These are phyloP conservation scores for Eremobia ochroleuca DNA, from an alignment of 2,888 invertebrate genomes.

Conservation along the genomic window DNA sequence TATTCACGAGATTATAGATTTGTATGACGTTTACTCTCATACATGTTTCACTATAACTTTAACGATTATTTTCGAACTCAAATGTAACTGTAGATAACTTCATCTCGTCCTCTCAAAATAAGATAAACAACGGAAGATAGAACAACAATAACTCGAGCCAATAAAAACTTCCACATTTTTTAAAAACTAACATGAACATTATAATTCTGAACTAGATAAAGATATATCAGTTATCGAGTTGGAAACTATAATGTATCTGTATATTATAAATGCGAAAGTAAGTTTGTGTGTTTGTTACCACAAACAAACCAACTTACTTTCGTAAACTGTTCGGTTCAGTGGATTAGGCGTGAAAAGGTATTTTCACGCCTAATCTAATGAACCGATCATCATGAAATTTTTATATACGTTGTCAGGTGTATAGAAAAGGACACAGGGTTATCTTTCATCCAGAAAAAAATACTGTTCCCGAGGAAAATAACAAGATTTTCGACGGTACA, in stretches of 20 bases:
- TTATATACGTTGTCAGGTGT: no score
- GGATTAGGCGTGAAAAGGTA: no score
- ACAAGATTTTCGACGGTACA: no score
- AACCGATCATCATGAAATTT: no score
- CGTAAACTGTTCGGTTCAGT: no score
- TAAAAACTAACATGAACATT: conserved; percentile 3
- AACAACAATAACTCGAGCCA: not conserved
- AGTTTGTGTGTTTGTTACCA: no score
- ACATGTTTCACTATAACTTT: not conserved
- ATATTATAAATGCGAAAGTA: no score
- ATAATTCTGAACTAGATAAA: conserved; percentile 8
- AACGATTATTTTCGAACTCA: not conserved
- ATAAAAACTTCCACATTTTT: not conserved
- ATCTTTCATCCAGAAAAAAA: no score
- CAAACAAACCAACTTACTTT: no score
- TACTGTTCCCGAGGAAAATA: no score
- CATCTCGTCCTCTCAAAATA: not conserved
- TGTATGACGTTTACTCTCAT: not conserved
- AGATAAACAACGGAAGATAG: not conserved
- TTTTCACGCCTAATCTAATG: no score
- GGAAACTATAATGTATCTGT: not conserved
- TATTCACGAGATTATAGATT: not conserved
- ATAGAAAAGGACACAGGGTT: no score
- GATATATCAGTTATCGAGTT: not conserved
- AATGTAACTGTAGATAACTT: not conserved